phyloP scores from a whole-genome alignment of 2,113 vertebrate species.

The Mohoua ochrocephala region DNA sequence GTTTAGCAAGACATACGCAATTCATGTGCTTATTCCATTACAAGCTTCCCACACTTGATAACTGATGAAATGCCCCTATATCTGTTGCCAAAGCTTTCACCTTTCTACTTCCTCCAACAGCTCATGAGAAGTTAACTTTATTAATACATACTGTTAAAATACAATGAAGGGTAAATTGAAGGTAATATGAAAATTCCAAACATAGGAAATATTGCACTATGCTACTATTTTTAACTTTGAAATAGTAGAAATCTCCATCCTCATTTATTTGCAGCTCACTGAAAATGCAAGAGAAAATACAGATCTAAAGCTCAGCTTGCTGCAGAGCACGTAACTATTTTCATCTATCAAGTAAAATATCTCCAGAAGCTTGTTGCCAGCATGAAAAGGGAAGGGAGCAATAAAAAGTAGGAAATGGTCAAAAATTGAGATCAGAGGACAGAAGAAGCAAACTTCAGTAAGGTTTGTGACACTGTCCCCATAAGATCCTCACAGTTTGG shows the following conservation, averaged over 20 bases:
- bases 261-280: background rate
- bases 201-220: background rate
- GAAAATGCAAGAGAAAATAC: background rate
- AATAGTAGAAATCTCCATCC: background rate
- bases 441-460: background rate
- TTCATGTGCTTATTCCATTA: background rate
- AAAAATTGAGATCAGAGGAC: background rate
- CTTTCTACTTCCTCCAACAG: background rate
- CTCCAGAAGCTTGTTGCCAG: background rate
- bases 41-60: background rate
- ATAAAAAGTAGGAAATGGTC: background rate
- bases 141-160: background rate
- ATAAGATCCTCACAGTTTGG: background rate
- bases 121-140: background rate
- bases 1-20: background rate
- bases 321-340: background rate
- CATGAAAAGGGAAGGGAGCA: background rate
- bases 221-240: background rate
- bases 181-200: background rate
- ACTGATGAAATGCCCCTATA: background rate
- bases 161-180: background rate
- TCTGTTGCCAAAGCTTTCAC: background rate
- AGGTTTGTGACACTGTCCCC: background rate
- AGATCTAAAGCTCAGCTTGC: background rate
- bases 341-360: background rate